phyloP scores from a whole-genome alignment of 2,888 invertebrate genomes.

The Pammene fasciana region DNA sequence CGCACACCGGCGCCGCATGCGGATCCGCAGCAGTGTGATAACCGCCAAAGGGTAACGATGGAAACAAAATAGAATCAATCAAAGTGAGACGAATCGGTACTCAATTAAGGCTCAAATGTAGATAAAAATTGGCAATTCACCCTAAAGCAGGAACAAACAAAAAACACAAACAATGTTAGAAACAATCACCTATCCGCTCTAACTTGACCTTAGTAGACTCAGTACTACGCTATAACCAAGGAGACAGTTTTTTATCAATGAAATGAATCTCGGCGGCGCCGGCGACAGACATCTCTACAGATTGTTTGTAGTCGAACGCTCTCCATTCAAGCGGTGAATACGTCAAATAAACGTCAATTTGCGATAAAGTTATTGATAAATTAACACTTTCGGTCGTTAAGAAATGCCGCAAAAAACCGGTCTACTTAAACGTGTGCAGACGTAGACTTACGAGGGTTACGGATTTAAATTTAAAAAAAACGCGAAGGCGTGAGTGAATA shows the following conservation, averaged over 20 bases:
- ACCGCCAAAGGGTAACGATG: too few relatives aligned
- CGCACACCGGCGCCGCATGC: too few relatives aligned
- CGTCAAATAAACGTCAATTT: conserved; percentile 28
- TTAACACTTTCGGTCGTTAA: conserved; percentile 7
- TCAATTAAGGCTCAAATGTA: too few relatives aligned
- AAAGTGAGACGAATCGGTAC: too few relatives aligned
- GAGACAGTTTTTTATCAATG: conserved; percentile 39
- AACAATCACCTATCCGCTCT: conserved; percentile 15
- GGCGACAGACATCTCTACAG: conserved; percentile 13
- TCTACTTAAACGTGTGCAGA: conserved; percentile 20
- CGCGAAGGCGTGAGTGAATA: too few relatives aligned
- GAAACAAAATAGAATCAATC: too few relatives aligned
- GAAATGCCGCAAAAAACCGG: neutral
- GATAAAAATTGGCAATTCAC: too few relatives aligned
- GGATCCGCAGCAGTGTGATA: too few relatives aligned
- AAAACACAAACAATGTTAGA: neutral
- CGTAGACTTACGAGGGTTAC: neutral
- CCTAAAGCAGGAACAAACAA: neutral
- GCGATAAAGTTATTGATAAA: conserved; percentile 37
- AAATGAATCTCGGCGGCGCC: conserved; percentile 32
- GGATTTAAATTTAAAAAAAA: conserved; percentile 8
- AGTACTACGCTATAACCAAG: conserved; percentile 24
- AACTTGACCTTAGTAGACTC: conserved; percentile 21
- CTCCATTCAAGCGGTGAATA: conserved; percentile 32
- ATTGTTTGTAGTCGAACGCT: conserved; percentile 31